Evolutionary conservation across 2,888 invertebrate species (phyloP), one percentile per base, ranked within the genome.

Genomic region (Ichneumoninae sp.): DNA sequence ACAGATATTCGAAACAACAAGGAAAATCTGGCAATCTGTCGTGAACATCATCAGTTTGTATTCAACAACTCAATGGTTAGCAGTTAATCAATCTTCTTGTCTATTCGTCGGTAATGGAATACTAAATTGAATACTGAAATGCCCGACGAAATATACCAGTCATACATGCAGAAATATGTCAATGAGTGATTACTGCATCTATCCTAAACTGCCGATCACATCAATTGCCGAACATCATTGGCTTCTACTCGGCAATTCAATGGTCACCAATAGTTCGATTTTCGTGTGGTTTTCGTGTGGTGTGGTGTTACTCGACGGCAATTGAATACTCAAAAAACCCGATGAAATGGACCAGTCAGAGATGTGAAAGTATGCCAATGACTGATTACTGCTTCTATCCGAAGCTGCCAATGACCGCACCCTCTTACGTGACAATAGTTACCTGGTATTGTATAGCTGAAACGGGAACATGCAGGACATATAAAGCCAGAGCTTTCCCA

Each of bases 401-500:
- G 1, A 63, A 33, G 33, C 60, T 33, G 60, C 60, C 60, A 33
- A 30, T n/a, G 16, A 63, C 60, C 16, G 60, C 33, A 10, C 33
- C 30, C 30, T 4, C 16, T 63, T n/a, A 2, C 30, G 1, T 63
- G 3, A 30, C 10, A 44, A 74, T 74, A 26, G 33, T 60, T 47
- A 22, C 47, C 36, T 50, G 36, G 7, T 44, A 50, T 69, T 73
- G 73, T 16, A 36, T 22, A 33, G 19, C 13, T 69, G 69, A 40
- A 30, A 77, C 33, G 70, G 36, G 26, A 82, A 52, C 30, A 36
- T 33, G 40, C n/a, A n/a, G 69, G 36, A 50, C 54, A 22, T 22
- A 70, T 50, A 79, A 79, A 75, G 69, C 69, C 68, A 36, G 50
- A 54, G 36, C 33, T 50, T 63, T 70, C 13, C 44, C 22, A 65